Base-by-base conservation (phyloP, 2,113 vertebrate genomes). In the Lepidiolamprologus cunningtoni region DNA sequence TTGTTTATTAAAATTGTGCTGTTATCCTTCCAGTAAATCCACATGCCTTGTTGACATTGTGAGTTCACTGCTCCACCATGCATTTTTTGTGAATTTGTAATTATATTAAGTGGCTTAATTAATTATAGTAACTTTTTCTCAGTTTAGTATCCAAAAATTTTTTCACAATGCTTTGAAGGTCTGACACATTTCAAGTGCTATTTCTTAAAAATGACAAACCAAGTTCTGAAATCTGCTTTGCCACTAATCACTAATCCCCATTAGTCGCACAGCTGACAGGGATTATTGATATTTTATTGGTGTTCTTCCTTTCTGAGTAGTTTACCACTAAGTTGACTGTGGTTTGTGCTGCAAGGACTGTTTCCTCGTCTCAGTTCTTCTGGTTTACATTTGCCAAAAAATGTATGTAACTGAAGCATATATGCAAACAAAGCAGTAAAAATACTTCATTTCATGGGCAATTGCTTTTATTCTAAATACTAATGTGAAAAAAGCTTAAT, bases 341-440 rank as follows among this genome's bases (percentile, higher is more conserved):
- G 21, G 26, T 61, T 5, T 47, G n/a, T 21, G 28, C 57, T 35
- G 31, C 19, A 28, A 26, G 23, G 17, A 76, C 42, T 6, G 8
- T 57, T 87, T 37, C 16, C 79, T 80, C 3, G 21, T 42, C 14
- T 68, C 10, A 33, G 40, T 40, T 52, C 21, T 21, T 9, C 57
- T 54, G 71, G 17, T 92, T 82, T 80, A 86, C 35, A 82, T 71
- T 35, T n/a, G 13, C 78, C 19, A 58, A 81, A 40, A 82, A 82
- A 3, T 40, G 5, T n/a, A 55, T 12, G 6, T 9, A 52, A 86
- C 17, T 66, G 53, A 55, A 57, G 79, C 11, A 45, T 53, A 50
- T 23, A 80, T 14, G 58, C 35, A 85, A 83, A 85, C 82, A 83
- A 83, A 83, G 54, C 82, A 57, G 45, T 76, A 31, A 71, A 82